A percentile compares a stretch with the other conserved stretches of the same genome.
Conservation (phyloP, 2,888 invertebrate species). For the Napeogenes sylphis region DNA sequence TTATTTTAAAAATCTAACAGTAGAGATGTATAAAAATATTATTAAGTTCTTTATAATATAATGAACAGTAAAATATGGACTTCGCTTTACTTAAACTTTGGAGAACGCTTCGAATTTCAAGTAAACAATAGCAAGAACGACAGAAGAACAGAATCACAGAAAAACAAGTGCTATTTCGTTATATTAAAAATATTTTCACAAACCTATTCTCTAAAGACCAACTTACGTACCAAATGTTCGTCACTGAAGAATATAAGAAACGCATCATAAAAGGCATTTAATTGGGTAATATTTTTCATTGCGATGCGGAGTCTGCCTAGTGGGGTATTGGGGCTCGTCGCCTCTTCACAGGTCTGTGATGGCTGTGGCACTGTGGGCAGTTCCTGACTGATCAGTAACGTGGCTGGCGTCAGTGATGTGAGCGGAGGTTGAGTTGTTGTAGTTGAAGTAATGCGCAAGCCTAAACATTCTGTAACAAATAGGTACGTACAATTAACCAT, state of each 20-base stretch:
- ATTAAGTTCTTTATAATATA: too few species aligned
- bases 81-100: too few species aligned
- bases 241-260: slow-evolving; percentile 88
- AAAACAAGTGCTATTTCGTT: too few species aligned
- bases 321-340: slow-evolving; percentile 46
- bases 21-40: too few species aligned
- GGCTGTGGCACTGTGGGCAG: slow-evolving; percentile 36
- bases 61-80: too few species aligned
- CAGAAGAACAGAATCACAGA: too few species aligned
- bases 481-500: too few species aligned
- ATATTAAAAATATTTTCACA: too few species aligned
- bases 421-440: slow-evolving; percentile 37
- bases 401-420: slow-evolving; percentile 39
- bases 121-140: too few species aligned
- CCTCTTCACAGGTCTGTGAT: slow-evolving; percentile 50
- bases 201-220: too few species aligned
- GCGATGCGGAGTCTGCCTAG: slow-evolving; percentile 68
- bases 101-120: too few species aligned
- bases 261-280: slow-evolving; percentile 78
- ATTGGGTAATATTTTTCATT: slow-evolving; percentile 67
- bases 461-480: slow-evolving; percentile 46
- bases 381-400: slow-evolving; percentile 45
- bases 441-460: slow-evolving; percentile 41
- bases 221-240: slow-evolving; percentile 83
- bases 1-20: too few species aligned